phyloP scores from a whole-genome alignment of 2,113 vertebrate species.

The Nyctereutes procyonoides region DNA sequence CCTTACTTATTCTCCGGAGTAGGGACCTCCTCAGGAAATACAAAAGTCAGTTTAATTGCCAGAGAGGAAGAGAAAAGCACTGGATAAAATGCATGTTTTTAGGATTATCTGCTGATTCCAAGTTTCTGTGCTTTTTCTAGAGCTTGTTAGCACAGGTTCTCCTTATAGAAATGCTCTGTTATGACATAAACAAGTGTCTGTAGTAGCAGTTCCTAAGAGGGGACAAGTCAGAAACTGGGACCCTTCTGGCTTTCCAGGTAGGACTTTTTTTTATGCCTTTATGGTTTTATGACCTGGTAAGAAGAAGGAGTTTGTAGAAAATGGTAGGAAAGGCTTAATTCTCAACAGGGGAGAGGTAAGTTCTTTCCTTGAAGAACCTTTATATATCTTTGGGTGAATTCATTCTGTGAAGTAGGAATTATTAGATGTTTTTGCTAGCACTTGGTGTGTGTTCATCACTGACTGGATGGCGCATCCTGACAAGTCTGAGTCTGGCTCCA shows the following conservation, averaged over 20 bases:
- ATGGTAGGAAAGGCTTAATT: slow-evolving; percentile 37
- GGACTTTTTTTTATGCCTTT: slow-evolving; percentile 47
- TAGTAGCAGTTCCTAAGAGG: slow-evolving; percentile 35
- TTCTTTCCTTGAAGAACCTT: slow-evolving; percentile 44
- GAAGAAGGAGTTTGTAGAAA: slow-evolving; percentile 16
- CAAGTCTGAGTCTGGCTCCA: not conserved
- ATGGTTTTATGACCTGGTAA: slow-evolving; percentile 59
- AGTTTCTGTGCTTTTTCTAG: not conserved
- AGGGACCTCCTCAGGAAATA: not conserved
- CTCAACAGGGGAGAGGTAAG: slow-evolving; percentile 57
- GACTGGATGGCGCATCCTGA: not conserved
- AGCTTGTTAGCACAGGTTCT: slow-evolving; percentile 31
- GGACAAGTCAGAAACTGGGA: not conserved
- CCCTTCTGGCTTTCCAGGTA: slow-evolving; percentile 15
- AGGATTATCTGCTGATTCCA: not conserved
- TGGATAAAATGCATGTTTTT: not conserved
- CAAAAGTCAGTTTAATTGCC: not conserved
- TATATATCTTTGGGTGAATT: slow-evolving; percentile 54
- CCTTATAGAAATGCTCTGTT: not conserved
- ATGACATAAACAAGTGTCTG: slow-evolving; percentile 8
- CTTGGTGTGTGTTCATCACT: not conserved
- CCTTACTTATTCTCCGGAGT: not conserved
- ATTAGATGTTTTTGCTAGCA: not conserved
- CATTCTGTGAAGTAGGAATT: slow-evolving; percentile 20
- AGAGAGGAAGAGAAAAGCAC: not conserved